phyloP scores from a whole-genome alignment of 2,888 invertebrate species.

The Sesia bembeciformis region DNA sequence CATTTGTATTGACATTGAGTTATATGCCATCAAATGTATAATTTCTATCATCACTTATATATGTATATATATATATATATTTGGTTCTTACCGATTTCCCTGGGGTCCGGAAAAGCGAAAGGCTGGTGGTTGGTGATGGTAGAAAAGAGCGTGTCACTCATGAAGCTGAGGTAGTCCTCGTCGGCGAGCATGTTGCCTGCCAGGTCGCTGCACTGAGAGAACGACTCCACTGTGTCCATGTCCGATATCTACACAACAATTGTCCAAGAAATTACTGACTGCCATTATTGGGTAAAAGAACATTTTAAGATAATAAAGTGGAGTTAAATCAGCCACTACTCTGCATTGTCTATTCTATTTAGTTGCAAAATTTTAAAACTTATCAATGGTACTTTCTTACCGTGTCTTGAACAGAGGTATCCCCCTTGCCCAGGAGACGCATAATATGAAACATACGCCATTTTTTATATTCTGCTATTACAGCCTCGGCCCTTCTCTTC shows the following conservation, averaged over 20 bases:
- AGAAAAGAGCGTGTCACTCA: slow-evolving; percentile 93
- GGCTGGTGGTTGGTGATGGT: slow-evolving; percentile 89
- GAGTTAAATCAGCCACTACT: not conserved
- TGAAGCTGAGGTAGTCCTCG: slow-evolving; percentile 89
- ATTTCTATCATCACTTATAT: too few species aligned
- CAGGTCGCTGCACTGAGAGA: slow-evolving; percentile 78
- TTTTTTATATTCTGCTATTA: slow-evolving; percentile 99
- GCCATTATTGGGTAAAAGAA: too few species aligned
- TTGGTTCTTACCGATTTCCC: slow-evolving; percentile 88
- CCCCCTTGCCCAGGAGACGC: slow-evolving; percentile 83
- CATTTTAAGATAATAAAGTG: too few species aligned
- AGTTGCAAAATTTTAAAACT: not conserved
- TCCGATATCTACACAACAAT: slow-evolving; percentile 74
- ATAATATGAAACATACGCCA: slow-evolving; percentile 95
- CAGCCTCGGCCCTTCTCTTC: slow-evolving; percentile 97
- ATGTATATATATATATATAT: too few species aligned
- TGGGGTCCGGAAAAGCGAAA: slow-evolving; percentile 96
- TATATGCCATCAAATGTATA: too few species aligned
- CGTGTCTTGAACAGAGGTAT: slow-evolving; percentile 83
- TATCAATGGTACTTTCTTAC: slow-evolving; percentile 56
- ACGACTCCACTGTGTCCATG: slow-evolving; percentile 83
- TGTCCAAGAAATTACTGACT: not conserved
- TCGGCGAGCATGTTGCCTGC: slow-evolving; percentile 85
- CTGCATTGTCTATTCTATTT: not conserved
- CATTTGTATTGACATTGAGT: too few species aligned